Base-by-base conservation (phyloP, 1,140 invertebrate species). In the Holotrichia oblita region DNA sequence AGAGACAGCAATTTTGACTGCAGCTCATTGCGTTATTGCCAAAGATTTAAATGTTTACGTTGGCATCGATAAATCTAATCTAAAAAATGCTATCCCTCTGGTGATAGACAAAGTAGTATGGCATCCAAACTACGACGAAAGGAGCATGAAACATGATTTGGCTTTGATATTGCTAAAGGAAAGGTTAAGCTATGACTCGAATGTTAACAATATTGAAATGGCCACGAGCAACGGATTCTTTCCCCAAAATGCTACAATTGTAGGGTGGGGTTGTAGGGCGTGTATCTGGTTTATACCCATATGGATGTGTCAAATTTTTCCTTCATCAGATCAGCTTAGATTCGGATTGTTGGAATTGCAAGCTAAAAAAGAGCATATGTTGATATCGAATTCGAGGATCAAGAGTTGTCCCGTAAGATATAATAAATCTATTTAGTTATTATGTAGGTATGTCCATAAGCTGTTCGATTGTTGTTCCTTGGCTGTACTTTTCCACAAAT, bases 361-460 rank as follows among this genome's bases (percentile, higher is more conserved):
- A 27, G 3, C 7, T 7, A 69, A 7, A 22, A 7, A 34, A 8
- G 2, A 12, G 2, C 61, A 27, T 69, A 24, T 12, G 24, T 27
- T 34, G 9, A 22, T 34, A 22, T 69, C 48, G 48, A 55, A 6
- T 17, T 69, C 61, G 6, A 24, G 4, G 9, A 22, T 69, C 6
- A 69, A 69, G 14, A 69, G 61, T n/a, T 69, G 61, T 69, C 61
- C 61, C 3, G 61, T 69, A 69, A 69, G 27, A 27, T 69, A 27
- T 9, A 48, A 48, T 34, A 34, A 34, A 34, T 34, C 4, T 34
- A 34, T 34, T 34, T 34, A 34, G 1, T 34, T 34, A 34, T 34
- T 34, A 34, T 4, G 4, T 2, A 34, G 27, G 27, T 2, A 34
- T 34, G 4, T 34, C n/a, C n/a, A n/a, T n/a, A n/a, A n/a, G n/a